Conservation (phyloP, 2,113 vertebrate species). For the Austrofundulus limnaeus region DNA sequence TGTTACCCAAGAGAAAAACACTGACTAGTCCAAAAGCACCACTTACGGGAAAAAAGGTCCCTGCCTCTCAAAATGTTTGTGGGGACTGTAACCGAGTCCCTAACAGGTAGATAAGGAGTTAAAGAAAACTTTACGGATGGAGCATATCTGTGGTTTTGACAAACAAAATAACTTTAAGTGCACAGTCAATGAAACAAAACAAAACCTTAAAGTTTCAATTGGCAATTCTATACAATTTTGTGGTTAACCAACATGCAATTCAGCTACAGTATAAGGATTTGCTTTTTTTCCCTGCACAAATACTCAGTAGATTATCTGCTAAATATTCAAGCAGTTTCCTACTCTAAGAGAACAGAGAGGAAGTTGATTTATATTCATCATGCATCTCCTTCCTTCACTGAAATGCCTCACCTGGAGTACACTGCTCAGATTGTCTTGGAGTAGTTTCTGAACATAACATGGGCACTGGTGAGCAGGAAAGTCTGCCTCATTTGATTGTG, state of each 20-base stretch:
- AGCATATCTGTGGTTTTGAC: conserved; percentile 52
- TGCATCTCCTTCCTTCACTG: conserved; percentile 41
- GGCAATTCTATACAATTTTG: conserved; percentile 61
- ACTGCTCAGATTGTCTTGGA: conserved; percentile 65
- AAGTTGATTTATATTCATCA: conserved; percentile 40
- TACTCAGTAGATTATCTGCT: conserved; percentile 38
- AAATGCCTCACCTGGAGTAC: conserved; percentile 54
- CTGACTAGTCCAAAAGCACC: conserved; percentile 85
- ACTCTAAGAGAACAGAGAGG: conserved; percentile 27
- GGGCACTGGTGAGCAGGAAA: conserved; percentile 29
- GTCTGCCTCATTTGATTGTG: conserved; percentile 56
- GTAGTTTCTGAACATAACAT: conserved; percentile 42
- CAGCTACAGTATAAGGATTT: conserved; percentile 53
- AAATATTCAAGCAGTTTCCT: conserved; percentile 47
- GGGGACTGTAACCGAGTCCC: conserved; percentile 88
- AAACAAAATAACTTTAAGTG: conserved; percentile 11
- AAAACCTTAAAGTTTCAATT: conserved; percentile 49
- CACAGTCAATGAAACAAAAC: no score
- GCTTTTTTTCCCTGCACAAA: conserved; percentile 30
- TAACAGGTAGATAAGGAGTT: conserved; percentile 75
- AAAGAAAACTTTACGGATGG: conserved; percentile 51
- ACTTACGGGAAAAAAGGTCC: conserved; percentile 80
- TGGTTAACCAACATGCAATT: conserved; percentile 67
- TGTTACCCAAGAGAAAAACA: conserved; percentile 27
- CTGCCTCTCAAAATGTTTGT: conserved; percentile 86